Evolutionary conservation across 2,113 vertebrate species (phyloP).

Genomic region (Beaufortia kweichowensis): DNA sequence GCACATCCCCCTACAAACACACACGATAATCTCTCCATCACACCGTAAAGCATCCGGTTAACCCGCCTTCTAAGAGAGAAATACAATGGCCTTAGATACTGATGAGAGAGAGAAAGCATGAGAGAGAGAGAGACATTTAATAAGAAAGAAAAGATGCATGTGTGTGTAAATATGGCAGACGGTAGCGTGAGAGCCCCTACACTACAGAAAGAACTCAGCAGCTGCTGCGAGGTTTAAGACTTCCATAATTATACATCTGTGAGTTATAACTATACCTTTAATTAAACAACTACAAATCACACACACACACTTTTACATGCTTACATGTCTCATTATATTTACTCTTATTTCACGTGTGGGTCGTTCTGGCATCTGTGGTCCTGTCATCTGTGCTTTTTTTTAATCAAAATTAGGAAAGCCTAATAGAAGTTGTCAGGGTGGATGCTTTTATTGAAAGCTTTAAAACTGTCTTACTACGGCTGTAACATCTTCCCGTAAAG

Average conservation of each 20-base stretch:
- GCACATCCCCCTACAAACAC: conserved; percentile 9
- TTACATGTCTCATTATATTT: conserved; percentile 1
- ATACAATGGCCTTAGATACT: background rate
- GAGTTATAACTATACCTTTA: conserved; percentile 32
- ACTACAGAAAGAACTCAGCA: conserved; percentile 51
- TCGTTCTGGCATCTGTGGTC: background rate
- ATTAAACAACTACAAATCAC: conserved; percentile 21
- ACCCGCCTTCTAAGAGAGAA: conserved; percentile 6
- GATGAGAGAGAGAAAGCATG: background rate
- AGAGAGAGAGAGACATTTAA: background rate
- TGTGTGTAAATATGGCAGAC: background rate
- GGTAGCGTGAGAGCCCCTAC: background rate
- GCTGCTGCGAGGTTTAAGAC: conserved; percentile 28
- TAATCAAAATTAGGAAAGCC: too few relatives aligned
- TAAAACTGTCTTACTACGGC: too few relatives aligned
- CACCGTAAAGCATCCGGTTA: conserved; percentile 39
- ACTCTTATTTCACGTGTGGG: background rate
- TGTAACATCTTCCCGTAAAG: too few relatives aligned
- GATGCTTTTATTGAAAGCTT: too few relatives aligned
- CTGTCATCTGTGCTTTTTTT: background rate
- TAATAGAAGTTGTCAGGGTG: too few relatives aligned
- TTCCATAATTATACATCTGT: conserved; percentile 42
- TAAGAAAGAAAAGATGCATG: background rate
- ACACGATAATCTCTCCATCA: conserved; percentile 16
- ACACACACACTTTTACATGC: background rate